A percentile compares a stretch with the other conserved stretches of the same genome.
Conservation (phyloP, 2,113 vertebrate genomes). For the Pelusios castaneus region DNA sequence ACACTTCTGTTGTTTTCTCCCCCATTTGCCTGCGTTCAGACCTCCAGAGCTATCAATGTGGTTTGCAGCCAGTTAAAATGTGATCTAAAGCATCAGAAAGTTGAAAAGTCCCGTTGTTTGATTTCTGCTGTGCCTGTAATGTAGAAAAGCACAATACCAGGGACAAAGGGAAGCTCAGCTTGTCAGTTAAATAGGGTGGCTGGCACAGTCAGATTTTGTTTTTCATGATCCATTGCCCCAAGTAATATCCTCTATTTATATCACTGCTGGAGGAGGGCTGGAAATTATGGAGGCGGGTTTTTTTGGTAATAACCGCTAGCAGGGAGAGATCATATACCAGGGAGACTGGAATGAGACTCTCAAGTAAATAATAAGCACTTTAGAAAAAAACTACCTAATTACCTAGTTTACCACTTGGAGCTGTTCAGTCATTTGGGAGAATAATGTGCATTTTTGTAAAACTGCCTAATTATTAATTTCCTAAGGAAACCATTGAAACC, state of each 20-base stretch:
- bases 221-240: constrained; percentile 9
- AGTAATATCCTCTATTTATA: constrained; percentile 10
- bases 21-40: background rate
- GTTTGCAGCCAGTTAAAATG: constrained; percentile 37
- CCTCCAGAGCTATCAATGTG: constrained; percentile 5
- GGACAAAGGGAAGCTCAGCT: background rate
- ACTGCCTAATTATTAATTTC: constrained; percentile 67
- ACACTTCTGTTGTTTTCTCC: background rate
- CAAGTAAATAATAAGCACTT: constrained; percentile 75
- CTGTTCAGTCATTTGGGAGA: constrained; percentile 61
- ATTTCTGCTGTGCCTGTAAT: background rate
- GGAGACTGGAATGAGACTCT: constrained; percentile 48
- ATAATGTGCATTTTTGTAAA: constrained; percentile 53
- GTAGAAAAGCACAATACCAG: background rate
- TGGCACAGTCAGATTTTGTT: constrained; percentile 1
- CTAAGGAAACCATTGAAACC: constrained; percentile 51
- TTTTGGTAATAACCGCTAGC: constrained; percentile 44
- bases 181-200: constrained; percentile 1
- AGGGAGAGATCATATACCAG: constrained; percentile 58
- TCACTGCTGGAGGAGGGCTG: constrained; percentile 21
- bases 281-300: constrained; percentile 28
- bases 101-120: background rate
- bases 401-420: constrained; percentile 64
- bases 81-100: background rate
- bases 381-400: constrained; percentile 71